Conservation (phyloP, 2,888 invertebrate genomes). For the Agonum fuliginosum region DNA sequence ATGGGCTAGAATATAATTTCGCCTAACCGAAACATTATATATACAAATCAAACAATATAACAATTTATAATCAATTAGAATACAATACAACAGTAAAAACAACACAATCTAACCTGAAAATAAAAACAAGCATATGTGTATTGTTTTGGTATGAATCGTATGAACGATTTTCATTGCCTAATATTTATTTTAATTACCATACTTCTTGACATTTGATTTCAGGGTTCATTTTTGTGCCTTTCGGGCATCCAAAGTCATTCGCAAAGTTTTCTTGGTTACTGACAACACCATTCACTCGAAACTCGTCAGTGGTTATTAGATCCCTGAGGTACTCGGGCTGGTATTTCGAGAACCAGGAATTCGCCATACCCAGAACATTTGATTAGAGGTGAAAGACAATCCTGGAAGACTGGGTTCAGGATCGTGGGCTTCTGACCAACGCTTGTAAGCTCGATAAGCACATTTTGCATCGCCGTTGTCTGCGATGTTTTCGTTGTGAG, state of each 20-base stretch:
- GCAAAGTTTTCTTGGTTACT: conserved; percentile 76
- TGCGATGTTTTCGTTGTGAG: conserved; percentile 95
- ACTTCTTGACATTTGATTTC: conserved; percentile 72
- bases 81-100: too few relatives aligned
- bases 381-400: conserved; percentile 70
- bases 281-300: conserved; percentile 78
- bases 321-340: conserved; percentile 68
- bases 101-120: too few relatives aligned
- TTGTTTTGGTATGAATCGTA: not conserved
- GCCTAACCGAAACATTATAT: too few relatives aligned
- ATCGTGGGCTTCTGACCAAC: conserved; percentile 69
- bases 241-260: conserved; percentile 75
- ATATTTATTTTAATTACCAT: conserved; percentile 5
- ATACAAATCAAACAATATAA: too few relatives aligned
- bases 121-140: not conserved
- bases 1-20: too few relatives aligned
- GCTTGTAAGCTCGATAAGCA: conserved; percentile 77
- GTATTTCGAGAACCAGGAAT: conserved; percentile 77
- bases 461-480: conserved; percentile 97
- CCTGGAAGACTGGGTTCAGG: conserved; percentile 69
- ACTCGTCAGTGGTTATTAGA: conserved; percentile 72
- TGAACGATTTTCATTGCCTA: not conserved
- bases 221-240: conserved; percentile 75
- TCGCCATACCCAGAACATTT: conserved; percentile 78
- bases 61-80: too few relatives aligned